phyloP scores from a whole-genome alignment of 2,113 vertebrate genomes.

The Cyphomyrus plagiostoma region DNA sequence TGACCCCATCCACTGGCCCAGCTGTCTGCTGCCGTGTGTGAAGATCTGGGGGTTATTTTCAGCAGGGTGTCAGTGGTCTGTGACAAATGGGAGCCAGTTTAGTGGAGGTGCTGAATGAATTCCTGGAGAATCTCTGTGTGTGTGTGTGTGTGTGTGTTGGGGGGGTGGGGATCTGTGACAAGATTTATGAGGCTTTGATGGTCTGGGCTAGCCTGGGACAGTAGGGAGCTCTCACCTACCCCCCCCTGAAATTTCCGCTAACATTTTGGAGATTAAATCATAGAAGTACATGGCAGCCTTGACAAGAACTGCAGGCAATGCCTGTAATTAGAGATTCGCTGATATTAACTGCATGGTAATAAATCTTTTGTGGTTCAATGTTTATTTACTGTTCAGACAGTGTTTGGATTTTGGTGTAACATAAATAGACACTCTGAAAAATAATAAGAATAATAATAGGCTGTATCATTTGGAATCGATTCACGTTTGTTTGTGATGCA shows the following conservation, averaged over 20 bases:
- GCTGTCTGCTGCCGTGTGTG: constrained; percentile 30
- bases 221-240: constrained; percentile 2
- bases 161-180: not conserved
- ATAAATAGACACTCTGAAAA: not conserved
- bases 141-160: no score
- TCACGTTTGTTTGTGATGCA: not conserved
- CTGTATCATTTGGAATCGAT: not conserved
- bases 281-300: not conserved
- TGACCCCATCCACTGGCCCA: not conserved
- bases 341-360: not conserved
- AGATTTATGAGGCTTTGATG: constrained; percentile 28
- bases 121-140: constrained; percentile 26
- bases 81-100: constrained; percentile 37
- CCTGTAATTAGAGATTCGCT: not conserved
- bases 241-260: not conserved
- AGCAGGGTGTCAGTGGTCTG: constrained; percentile 44
- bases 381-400: not conserved
- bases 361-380: not conserved
- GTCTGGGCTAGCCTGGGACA: constrained; percentile 20
- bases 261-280: not conserved
- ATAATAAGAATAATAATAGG: not conserved
- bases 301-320: not conserved
- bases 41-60: constrained; percentile 55
- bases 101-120: constrained; percentile 44
- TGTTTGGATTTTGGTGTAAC: not conserved